phyloP scores from a whole-genome alignment of 2,888 invertebrate genomes.

The Polietes domitor region DNA sequence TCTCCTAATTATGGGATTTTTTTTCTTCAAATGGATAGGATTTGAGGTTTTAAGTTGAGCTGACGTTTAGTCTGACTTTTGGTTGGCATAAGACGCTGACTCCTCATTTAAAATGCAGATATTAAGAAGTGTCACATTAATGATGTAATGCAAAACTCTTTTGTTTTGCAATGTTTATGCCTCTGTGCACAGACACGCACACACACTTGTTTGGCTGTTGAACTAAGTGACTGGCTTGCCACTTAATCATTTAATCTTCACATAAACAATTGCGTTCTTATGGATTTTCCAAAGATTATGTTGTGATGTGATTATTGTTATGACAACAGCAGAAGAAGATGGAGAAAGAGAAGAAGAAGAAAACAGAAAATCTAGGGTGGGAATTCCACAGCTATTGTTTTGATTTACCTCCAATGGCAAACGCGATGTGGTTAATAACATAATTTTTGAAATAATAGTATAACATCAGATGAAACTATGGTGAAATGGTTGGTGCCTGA shows the following conservation, averaged over 20 bases:
- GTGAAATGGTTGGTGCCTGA: neutral
- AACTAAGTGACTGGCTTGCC: neutral
- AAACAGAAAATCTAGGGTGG: neutral
- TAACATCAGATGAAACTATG: slow-evolving; percentile 2
- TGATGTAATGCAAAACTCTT: neutral
- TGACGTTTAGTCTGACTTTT: neutral
- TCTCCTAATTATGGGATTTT: slow-evolving; percentile 26
- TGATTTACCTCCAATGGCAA: neutral
- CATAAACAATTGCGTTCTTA: slow-evolving; percentile 44
- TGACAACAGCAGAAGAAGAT: no score
- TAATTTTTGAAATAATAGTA: slow-evolving; percentile 15
- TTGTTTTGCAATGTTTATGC: slow-evolving; percentile 5
- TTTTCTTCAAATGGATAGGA: neutral
- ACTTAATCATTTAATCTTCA: slow-evolving; percentile 55
- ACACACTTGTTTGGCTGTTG: neutral
- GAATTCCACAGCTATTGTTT: slow-evolving; percentile 14
- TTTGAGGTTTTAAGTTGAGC: neutral
- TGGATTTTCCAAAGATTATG: neutral
- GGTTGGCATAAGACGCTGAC: neutral
- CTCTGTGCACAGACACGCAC: no score
- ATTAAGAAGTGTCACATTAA: slow-evolving; percentile 2
- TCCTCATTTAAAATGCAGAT: neutral
- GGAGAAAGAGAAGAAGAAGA: no score
- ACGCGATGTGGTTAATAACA: neutral
- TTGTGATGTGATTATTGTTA: no score